These are phyloP conservation scores for Psephotus haematonotus DNA, from an alignment of 2,113 vertebrate species.

Conservation along the genomic window DNA sequence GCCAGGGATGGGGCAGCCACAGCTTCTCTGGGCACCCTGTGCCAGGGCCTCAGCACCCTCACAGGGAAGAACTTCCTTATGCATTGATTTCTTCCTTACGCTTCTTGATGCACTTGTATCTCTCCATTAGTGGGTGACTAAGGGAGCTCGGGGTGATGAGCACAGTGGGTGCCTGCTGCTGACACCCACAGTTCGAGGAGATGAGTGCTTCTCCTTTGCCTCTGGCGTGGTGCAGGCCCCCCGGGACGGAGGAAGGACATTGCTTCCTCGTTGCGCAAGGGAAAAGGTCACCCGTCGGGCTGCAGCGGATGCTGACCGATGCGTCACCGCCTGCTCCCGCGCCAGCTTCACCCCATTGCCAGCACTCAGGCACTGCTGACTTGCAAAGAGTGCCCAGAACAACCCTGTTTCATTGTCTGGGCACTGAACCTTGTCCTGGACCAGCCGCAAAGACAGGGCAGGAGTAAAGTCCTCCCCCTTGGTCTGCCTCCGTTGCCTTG, in stretches of 20 bases:
- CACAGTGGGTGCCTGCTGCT: background rate
- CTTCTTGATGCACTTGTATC: accelerated
- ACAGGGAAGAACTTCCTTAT: background rate
- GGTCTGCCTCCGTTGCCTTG: background rate
- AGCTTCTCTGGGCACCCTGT: background rate
- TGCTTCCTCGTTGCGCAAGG: background rate
- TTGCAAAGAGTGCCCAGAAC: background rate
- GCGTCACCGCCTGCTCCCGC: background rate
- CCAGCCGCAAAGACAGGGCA: background rate
- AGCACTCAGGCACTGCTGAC: conserved; percentile 27
- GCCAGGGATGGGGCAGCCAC: background rate
- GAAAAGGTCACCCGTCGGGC: background rate
- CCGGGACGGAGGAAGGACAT: background rate
- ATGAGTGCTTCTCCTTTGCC: background rate
- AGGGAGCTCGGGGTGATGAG: background rate
- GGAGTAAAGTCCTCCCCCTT: background rate
- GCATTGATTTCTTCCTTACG: background rate
- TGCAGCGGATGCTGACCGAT: background rate
- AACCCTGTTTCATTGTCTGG: background rate
- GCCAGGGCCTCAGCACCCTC: background rate
- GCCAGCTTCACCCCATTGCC: background rate
- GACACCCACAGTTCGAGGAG: background rate
- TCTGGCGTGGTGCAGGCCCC: background rate
- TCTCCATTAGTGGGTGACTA: accelerated
- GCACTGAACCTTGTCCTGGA: conserved; percentile 47